phyloP scores from a whole-genome alignment of 2,113 vertebrate species.

The Crotalus viridis region DNA sequence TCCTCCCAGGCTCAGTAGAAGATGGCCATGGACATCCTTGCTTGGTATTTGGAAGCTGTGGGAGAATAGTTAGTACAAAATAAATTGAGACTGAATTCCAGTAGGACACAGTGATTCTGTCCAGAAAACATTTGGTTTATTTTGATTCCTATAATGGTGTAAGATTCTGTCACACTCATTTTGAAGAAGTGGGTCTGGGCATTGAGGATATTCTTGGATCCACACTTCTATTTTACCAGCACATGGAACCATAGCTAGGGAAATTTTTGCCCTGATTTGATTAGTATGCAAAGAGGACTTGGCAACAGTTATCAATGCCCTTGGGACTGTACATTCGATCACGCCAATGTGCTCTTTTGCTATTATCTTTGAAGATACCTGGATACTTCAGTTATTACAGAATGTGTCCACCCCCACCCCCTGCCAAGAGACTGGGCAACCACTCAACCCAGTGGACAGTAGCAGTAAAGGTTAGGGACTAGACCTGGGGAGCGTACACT shows the following conservation, averaged over 20 bases:
- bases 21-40: neutral
- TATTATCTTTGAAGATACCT: neutral
- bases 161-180: neutral
- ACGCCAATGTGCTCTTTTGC: neutral
- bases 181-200: neutral
- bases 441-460: neutral
- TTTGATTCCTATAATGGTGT: neutral
- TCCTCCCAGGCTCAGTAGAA: neutral
- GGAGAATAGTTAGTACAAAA: neutral
- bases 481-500: neutral
- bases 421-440: neutral
- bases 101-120: neutral
- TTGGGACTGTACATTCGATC: neutral
- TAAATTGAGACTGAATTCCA: neutral
- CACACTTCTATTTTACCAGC: neutral
- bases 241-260: neutral
- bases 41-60: neutral
- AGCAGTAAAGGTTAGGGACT: neutral
- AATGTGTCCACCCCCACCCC: neutral
- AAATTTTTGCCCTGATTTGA: neutral
- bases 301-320: neutral
- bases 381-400: neutral
- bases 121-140: neutral
- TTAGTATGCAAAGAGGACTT: neutral
- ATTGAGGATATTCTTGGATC: neutral